Evolutionary conservation across 2,888 invertebrate genomes (phyloP).

Genomic region (Apamea sordens): DNA sequence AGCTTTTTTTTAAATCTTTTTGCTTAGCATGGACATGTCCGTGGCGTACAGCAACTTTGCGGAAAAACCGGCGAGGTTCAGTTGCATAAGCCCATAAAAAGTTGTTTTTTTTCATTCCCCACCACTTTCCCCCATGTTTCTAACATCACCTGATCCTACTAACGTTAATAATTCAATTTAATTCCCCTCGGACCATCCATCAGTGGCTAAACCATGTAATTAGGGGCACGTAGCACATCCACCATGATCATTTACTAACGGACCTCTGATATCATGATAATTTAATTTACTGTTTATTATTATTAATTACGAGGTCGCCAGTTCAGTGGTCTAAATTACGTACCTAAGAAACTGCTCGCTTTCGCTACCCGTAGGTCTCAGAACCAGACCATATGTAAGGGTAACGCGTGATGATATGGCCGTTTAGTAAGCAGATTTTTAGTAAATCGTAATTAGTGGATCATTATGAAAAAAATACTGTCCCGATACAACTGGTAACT

Average conservation of each 20-base stretch:
- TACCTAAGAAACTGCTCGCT: neutral
- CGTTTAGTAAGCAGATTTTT: too few species aligned
- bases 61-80: too few species aligned
- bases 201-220: constrained; percentile 22
- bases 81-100: too few species aligned
- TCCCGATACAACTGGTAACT: too few species aligned
- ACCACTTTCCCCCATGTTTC: neutral
- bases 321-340: constrained; percentile 14
- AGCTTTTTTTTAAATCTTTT: too few species aligned
- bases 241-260: constrained; percentile 25
- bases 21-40: too few species aligned
- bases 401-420: too few species aligned
- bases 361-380: neutral
- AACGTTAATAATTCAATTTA: constrained; percentile 7
- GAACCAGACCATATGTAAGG: neutral
- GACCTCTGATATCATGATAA: neutral
- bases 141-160: neutral
- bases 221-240: constrained; percentile 20
- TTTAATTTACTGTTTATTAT: neutral
- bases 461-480: too few species aligned
- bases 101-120: neutral
- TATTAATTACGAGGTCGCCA: neutral
- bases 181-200: constrained; percentile 20
- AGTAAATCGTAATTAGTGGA: too few species aligned
- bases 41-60: too few species aligned